phyloP scores from a whole-genome alignment of 1,140 invertebrate species.

The Cydia fagiglandana region DNA sequence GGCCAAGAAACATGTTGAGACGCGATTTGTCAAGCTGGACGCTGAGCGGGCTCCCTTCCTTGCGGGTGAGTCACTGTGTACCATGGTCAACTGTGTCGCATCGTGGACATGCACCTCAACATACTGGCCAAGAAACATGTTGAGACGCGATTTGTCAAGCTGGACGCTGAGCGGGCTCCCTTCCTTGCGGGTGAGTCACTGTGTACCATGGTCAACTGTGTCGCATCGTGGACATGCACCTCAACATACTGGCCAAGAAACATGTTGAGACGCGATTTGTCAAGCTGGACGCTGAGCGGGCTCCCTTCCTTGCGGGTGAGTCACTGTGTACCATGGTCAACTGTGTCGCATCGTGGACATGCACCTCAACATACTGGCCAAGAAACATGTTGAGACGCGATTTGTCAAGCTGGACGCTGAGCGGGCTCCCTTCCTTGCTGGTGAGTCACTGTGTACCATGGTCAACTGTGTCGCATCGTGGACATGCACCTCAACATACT shows the following conservation, averaged over 20 bases:
- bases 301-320: constrained; percentile 90
- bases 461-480: too few species aligned
- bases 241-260: constrained; percentile 90
- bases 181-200: too few species aligned
- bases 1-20: too few species aligned
- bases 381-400: constrained; percentile 94
- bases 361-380: constrained; percentile 92
- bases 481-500: too few species aligned
- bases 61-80: constrained; percentile 69
- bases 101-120: too few species aligned
- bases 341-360: constrained; percentile 95
- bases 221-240: constrained; percentile 96
- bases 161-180: too few species aligned
- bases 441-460: constrained; percentile 61
- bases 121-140: too few species aligned
- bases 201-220: constrained; percentile 70
- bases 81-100: too few species aligned
- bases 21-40: too few species aligned
- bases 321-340: neutral
- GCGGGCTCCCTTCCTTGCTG: constrained; percentile 92
- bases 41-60: too few species aligned
- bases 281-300: constrained; percentile 95
- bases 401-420: constrained; percentile 97
- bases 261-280: constrained; percentile 96
- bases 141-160: too few species aligned